phyloP scores from a whole-genome alignment of 2,797 vertebrate species.

The Chrysolophus pictus region DNA sequence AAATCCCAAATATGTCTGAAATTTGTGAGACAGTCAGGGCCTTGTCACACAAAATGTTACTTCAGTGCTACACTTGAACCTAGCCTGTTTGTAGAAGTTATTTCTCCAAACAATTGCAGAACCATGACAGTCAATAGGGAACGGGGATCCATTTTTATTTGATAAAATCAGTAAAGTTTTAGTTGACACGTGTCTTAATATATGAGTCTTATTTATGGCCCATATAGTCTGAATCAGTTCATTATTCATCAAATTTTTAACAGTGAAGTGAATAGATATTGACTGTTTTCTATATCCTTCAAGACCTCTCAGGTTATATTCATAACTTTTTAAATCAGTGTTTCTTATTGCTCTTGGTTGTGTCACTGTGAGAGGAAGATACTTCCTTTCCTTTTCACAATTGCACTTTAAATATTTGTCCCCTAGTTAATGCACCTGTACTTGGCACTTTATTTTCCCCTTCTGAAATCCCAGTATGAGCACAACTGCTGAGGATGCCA shows the following conservation, averaged over 20 bases:
- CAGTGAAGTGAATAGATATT: neutral
- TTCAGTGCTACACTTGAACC: neutral
- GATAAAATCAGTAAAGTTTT: neutral
- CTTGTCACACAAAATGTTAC: neutral
- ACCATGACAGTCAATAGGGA: neutral
- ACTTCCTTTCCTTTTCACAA: neutral
- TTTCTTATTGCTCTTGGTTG: neutral
- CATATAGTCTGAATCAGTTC: neutral
- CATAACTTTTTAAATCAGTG: accelerated
- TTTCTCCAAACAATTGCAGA: neutral
- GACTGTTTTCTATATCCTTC: neutral
- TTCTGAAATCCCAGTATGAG: neutral
- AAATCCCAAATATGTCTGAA: neutral
- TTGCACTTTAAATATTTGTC: neutral
- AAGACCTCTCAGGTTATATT: neutral
- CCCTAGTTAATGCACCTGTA: neutral
- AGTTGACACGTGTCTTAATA: neutral
- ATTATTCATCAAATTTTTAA: neutral
- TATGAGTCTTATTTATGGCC: neutral
- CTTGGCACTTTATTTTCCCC: neutral
- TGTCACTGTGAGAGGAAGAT: neutral
- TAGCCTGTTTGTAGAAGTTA: neutral
- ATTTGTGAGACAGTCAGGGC: accelerated
- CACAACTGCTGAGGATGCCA: neutral
- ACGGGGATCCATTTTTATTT: neutral